Evolutionary conservation across 2,113 vertebrate genomes (phyloP).

Genomic region (Drymodes brunneopygia): DNA sequence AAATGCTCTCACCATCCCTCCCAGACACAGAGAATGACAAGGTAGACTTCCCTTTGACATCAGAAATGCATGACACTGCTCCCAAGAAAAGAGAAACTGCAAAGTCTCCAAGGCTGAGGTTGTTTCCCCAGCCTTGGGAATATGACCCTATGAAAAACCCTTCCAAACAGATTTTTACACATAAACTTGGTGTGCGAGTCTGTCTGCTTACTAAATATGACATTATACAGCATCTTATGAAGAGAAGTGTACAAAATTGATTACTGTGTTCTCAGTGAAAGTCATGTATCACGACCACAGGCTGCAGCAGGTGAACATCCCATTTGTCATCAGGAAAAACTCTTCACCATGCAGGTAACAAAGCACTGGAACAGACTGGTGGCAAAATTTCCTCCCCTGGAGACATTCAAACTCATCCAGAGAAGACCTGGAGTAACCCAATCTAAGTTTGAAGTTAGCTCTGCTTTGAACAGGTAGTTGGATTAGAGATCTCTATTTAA

Average conservation of each 20-base stretch:
- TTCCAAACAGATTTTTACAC: not conserved
- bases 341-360: not conserved
- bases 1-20: not conserved
- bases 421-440: not conserved
- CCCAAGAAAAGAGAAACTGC: not conserved
- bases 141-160: not conserved
- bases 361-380: not conserved
- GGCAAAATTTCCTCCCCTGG: not conserved
- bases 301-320: not conserved
- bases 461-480: not conserved
- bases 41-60: not conserved
- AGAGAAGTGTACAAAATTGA: not conserved
- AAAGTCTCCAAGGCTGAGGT: not conserved
- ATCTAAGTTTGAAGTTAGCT: not conserved
- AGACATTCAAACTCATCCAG: not conserved
- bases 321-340: not conserved
- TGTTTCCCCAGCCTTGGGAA: not conserved
- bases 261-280: not conserved
- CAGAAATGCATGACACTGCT: not conserved
- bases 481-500: not conserved
- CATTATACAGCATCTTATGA: not conserved
- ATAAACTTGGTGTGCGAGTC: not conserved
- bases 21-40: not conserved
- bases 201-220: not conserved
- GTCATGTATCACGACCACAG: not conserved